phyloP scores from a whole-genome alignment of 2,888 invertebrate species.

The Rapana venosa region DNA sequence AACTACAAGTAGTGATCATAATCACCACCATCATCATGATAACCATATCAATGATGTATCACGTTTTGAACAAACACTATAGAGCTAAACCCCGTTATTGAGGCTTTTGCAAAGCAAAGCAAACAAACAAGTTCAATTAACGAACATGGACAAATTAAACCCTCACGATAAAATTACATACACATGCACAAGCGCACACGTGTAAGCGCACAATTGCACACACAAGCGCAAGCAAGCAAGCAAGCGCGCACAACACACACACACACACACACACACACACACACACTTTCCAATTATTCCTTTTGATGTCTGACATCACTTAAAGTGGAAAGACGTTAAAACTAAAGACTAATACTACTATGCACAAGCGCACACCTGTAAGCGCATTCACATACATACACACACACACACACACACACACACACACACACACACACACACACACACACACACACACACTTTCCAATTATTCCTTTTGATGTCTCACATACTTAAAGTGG shows the following conservation, averaged over 20 bases:
- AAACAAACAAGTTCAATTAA: neutral
- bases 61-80: too few relatives aligned
- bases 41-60: too few relatives aligned
- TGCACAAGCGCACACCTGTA: too few relatives aligned
- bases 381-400: neutral
- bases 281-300: too few relatives aligned
- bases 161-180: neutral
- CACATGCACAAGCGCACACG: neutral
- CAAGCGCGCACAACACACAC: neutral
- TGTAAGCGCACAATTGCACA: neutral
- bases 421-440: neutral
- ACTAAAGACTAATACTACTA: too few relatives aligned
- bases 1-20: too few relatives aligned
- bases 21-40: too few relatives aligned
- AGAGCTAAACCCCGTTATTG: too few relatives aligned
- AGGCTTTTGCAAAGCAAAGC: neutral
- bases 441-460: neutral
- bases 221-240: neutral
- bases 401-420: neutral
- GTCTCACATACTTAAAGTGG: too few relatives aligned
- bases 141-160: neutral
- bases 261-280: neutral
- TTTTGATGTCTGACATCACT: too few relatives aligned
- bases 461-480: too few relatives aligned
- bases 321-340: too few relatives aligned